Conservation (phyloP, 2,797 vertebrate species). For the Molothrus aeneus region DNA sequence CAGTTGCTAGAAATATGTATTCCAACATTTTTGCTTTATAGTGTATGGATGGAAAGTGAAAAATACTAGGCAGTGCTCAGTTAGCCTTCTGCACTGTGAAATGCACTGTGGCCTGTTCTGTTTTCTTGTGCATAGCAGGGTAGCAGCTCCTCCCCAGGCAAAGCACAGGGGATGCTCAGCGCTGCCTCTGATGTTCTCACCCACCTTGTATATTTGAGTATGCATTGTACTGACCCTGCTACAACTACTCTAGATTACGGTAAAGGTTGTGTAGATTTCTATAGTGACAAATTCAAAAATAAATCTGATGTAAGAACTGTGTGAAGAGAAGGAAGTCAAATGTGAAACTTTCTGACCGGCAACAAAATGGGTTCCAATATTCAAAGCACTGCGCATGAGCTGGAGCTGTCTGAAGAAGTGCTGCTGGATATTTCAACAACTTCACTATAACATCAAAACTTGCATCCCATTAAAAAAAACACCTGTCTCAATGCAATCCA, state of each 20-base stretch:
- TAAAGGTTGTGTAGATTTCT: neutral
- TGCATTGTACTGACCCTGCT: neutral
- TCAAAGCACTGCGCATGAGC: neutral
- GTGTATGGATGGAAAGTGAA: neutral
- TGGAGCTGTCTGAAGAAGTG: neutral
- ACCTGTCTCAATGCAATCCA: neutral
- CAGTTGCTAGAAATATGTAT: neutral
- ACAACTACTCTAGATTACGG: neutral
- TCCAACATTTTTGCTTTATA: neutral
- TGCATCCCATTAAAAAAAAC: neutral
- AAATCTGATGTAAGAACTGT: neutral
- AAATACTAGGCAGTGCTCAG: neutral
- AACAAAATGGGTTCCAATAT: neutral
- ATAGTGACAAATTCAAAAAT: neutral
- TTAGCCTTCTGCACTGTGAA: neutral
- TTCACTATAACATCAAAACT: neutral
- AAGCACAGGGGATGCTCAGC: neutral
- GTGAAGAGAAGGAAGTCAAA: neutral
- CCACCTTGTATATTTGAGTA: neutral
- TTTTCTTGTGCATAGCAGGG: neutral
- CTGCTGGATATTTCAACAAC: neutral
- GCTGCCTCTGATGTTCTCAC: neutral
- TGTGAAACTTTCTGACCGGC: neutral
- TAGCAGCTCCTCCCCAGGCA: neutral
- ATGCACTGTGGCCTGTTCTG: neutral